Evolutionary conservation across 30 jellyfish, hydroid and myxozoan genomes (phyloP).

Genomic region (Catostylus mosaicus): DNA sequence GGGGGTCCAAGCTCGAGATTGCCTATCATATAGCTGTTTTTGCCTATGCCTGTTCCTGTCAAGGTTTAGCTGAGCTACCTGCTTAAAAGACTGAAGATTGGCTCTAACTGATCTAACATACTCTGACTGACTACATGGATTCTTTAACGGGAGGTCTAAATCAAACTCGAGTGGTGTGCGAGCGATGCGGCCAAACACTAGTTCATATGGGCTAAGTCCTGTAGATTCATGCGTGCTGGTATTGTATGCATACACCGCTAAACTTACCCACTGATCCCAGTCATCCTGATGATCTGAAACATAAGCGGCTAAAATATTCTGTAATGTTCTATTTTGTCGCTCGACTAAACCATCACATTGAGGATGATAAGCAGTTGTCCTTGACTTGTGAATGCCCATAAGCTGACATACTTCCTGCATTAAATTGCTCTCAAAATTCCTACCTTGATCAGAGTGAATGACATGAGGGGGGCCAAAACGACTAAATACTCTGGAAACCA

Average conservation of each 20-base stretch:
- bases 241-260: constrained; percentile 51
- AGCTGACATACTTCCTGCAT: constrained; percentile 44
- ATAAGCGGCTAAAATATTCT: constrained; percentile 28
- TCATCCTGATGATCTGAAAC: constrained; percentile 25
- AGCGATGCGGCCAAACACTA: constrained; percentile 38
- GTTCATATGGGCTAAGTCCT: constrained; percentile 57
- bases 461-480: constrained; percentile 53
- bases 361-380: constrained; percentile 57
- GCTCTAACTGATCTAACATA: too few relatives aligned
- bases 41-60: too few relatives aligned
- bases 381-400: constrained; percentile 54
- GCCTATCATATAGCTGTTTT: too few relatives aligned
- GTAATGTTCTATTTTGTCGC: constrained; percentile 50
- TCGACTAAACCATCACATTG: too few relatives aligned
- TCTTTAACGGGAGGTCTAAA: constrained; percentile 7
- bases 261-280: constrained; percentile 42
- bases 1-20: too few relatives aligned
- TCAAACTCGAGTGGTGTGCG: constrained; percentile 17
- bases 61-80: too few relatives aligned
- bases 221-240: constrained; percentile 64
- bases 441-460: constrained; percentile 69
- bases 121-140: constrained; percentile 17
- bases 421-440: constrained; percentile 42
- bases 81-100: too few relatives aligned
- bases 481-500: constrained; percentile 43